Evolutionary conservation across 2,113 vertebrate species (phyloP).

Genomic region (Typhlomys cinereus): DNA sequence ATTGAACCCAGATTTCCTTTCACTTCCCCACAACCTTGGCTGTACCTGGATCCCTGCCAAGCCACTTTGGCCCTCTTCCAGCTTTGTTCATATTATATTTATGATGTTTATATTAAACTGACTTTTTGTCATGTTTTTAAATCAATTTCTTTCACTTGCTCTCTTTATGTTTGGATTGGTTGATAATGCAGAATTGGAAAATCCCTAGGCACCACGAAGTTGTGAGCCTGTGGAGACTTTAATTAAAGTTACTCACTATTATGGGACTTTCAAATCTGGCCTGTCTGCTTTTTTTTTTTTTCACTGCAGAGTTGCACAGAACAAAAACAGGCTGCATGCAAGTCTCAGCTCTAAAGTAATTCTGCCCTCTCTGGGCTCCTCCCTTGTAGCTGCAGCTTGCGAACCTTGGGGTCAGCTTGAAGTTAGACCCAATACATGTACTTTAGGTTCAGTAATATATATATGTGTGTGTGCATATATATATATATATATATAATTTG

Average conservation of each 20-base stretch:
- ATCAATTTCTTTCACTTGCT: conserved; percentile 77
- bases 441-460: background rate
- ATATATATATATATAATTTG: background rate
- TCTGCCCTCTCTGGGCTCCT: background rate
- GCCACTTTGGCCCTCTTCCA: conserved; percentile 81
- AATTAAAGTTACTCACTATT: conserved; percentile 83
- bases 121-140: conserved; percentile 85
- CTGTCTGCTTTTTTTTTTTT: conserved; percentile 64
- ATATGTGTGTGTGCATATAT: background rate
- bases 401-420: conserved; percentile 10
- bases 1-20: conserved; percentile 74
- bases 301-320: conserved; percentile 68
- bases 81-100: conserved; percentile 86
- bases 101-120: conserved; percentile 86
- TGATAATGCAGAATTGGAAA: conserved; percentile 80
- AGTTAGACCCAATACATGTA: background rate
- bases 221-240: conserved; percentile 84
- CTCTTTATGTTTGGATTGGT: conserved; percentile 79
- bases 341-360: conserved; percentile 57
- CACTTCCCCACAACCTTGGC: conserved; percentile 77
- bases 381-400: background rate
- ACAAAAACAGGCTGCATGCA: conserved; percentile 47
- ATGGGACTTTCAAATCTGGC: conserved; percentile 74
- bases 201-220: conserved; percentile 79
- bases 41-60: conserved; percentile 81